phyloP scores from a whole-genome alignment of 2,113 vertebrate species.

The Patagioenas fasciata region DNA sequence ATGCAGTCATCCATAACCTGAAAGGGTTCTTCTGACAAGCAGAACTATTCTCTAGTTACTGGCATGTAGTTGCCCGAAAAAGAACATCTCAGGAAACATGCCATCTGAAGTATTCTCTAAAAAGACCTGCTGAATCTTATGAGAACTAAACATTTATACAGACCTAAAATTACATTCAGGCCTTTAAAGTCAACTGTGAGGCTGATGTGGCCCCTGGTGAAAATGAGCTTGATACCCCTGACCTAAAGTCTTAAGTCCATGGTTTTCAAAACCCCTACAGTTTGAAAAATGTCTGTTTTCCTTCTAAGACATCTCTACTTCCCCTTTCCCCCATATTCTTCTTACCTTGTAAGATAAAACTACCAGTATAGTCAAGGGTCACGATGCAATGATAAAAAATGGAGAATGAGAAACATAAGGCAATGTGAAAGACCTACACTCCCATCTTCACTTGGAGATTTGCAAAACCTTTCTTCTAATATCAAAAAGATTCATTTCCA shows the following conservation, averaged over 20 bases:
- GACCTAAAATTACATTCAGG: no score
- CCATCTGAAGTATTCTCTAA: not conserved
- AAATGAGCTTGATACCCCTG: not conserved
- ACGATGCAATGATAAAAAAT: not conserved
- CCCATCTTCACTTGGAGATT: not conserved
- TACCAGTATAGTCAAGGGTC: not conserved
- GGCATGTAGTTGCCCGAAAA: not conserved
- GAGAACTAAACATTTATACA: not conserved
- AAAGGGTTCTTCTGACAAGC: slow-evolving; percentile 2
- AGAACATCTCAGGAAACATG: not conserved
- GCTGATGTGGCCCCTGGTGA: no score
- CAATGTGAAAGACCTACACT: not conserved
- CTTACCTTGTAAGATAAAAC: not conserved
- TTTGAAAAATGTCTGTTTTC: not conserved
- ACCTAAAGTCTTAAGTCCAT: not conserved
- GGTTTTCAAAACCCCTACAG: not conserved
- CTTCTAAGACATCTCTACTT: not conserved
- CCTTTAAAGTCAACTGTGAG: no score
- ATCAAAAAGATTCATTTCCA: not conserved
- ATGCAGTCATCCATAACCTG: not conserved
- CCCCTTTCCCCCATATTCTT: not conserved
- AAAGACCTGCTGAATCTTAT: not conserved
- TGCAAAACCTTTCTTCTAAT: not conserved
- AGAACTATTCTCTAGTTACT: not conserved
- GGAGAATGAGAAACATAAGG: not conserved